Evolutionary conservation across 2,797 vertebrate genomes (phyloP).

Genomic region (Monodelphis domestica): DNA sequence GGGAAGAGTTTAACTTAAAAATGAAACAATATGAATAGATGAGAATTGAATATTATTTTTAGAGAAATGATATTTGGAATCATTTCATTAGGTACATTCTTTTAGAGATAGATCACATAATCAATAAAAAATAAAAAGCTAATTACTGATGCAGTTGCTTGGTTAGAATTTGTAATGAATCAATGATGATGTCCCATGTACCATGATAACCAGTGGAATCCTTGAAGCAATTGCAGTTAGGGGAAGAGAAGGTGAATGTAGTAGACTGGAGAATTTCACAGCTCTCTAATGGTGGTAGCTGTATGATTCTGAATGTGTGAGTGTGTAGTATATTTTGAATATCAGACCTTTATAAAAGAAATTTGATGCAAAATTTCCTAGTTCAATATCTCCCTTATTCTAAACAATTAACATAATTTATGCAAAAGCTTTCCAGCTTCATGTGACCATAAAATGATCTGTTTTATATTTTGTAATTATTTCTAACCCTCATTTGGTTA

Average conservation of each 20-base stretch:
- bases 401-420: background rate
- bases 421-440: background rate
- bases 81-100: too few relatives aligned
- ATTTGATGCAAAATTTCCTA: background rate
- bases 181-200: background rate
- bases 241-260: background rate
- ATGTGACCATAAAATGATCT: background rate
- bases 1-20: background rate
- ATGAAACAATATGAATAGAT: background rate
- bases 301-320: background rate
- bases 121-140: too few relatives aligned
- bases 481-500: background rate
- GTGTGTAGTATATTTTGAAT: background rate
- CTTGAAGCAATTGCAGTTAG: too few relatives aligned
- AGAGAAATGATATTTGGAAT: too few relatives aligned
- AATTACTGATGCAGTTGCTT: too few relatives aligned
- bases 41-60: background rate
- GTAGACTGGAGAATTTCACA: background rate
- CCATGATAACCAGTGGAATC: too few relatives aligned
- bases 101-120: too few relatives aligned
- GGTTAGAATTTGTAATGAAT: background rate
- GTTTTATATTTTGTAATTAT: background rate
- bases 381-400: background rate
- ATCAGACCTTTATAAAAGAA: background rate
- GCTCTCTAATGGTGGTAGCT: background rate